phyloP scores from a whole-genome alignment of 1,140 invertebrate species.

The Orchestia grillus region DNA sequence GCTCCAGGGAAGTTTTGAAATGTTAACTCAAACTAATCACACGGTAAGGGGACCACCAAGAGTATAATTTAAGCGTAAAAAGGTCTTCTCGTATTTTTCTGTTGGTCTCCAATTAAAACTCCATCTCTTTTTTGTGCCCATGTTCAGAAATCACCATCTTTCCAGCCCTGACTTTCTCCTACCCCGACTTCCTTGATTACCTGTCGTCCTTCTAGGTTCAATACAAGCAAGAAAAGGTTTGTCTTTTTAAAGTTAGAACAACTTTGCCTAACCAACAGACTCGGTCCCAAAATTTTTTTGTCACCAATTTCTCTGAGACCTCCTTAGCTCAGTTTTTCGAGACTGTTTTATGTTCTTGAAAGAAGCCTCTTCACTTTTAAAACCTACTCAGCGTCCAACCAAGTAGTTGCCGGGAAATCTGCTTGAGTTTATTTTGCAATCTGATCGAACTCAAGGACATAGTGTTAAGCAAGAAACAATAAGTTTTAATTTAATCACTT shows the following conservation, averaged over 20 bases:
- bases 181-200: neutral
- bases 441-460: too few relatives aligned
- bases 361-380: neutral
- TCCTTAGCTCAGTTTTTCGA: neutral
- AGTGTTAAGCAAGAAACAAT: too few relatives aligned
- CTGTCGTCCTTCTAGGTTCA: neutral
- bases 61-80: too few relatives aligned
- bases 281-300: neutral
- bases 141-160: neutral
- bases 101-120: too few relatives aligned
- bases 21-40: too few relatives aligned
- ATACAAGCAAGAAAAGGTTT: neutral
- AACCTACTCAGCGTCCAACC: neutral
- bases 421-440: too few relatives aligned
- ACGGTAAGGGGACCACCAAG: too few relatives aligned
- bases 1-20: too few relatives aligned
- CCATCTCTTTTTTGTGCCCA: too few relatives aligned
- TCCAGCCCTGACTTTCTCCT: neutral
- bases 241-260: neutral
- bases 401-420: too few relatives aligned
- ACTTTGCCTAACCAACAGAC: neutral
- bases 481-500: too few relatives aligned
- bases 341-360: neutral
- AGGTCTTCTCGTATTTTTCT: too few relatives aligned
- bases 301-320: neutral